Conservation (phyloP, 1,140 invertebrate genomes). For the Zaprionus ornatus region DNA sequence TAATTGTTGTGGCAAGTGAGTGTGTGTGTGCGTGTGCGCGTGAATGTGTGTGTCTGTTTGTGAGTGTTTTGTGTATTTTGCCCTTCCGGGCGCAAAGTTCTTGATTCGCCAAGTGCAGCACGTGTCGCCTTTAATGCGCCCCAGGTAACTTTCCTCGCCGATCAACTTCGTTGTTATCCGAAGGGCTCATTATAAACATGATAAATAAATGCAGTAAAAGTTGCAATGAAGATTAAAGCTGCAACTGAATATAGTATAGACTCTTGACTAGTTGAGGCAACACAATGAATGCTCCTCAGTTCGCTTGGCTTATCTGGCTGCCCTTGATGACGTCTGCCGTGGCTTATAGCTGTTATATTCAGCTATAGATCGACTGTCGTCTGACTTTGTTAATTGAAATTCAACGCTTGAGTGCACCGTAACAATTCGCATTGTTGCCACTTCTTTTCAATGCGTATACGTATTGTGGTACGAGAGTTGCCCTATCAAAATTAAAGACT, state of each 20-base stretch:
- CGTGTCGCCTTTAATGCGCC: conserved; percentile 38
- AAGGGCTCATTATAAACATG: not conserved
- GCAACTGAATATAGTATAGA: not conserved
- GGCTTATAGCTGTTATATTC: not conserved
- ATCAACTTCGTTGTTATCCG: not conserved
- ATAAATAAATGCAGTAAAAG: not conserved
- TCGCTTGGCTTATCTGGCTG: not conserved
- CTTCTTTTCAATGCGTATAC: conserved; percentile 41
- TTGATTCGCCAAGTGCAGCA: conserved; percentile 48
- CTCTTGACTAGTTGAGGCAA: not conserved
- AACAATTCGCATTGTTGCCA: conserved; percentile 54
- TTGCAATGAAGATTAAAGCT: not conserved
- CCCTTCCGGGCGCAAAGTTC: conserved; percentile 7
- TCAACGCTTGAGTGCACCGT: conserved; percentile 44
- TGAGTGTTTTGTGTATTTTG: not conserved
- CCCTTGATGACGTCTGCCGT: not conserved
- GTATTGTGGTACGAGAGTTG: conserved; percentile 29
- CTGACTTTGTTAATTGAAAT: conserved; percentile 68
- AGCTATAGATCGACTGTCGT: conserved; percentile 3
- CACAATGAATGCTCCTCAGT: not conserved
- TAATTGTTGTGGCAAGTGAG: conserved; percentile 59
- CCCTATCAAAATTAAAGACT: conserved; percentile 25
- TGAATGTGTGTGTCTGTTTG: too few species aligned
- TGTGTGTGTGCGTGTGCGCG: not conserved
- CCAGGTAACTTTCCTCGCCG: not conserved